Evolutionary conservation across 2,113 vertebrate genomes (phyloP).

Genomic region (Hymenochirus boettgeri): DNA sequence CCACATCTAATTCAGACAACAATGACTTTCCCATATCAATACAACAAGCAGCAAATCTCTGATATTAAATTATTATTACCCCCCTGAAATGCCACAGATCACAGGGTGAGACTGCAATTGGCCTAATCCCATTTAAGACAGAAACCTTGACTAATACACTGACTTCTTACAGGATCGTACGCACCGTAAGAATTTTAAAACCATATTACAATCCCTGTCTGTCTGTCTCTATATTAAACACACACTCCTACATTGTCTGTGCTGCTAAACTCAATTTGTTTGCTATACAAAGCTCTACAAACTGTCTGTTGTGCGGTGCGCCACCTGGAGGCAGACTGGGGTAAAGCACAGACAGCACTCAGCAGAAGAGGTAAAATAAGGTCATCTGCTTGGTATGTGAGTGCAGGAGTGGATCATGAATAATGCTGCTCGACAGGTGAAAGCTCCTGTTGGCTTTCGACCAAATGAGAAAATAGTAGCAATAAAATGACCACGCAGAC

Average conservation of each 20-base stretch:
- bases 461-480: slow-evolving; percentile 15
- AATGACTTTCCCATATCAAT: not conserved
- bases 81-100: slow-evolving; percentile 23
- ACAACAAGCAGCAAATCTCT: not conserved
- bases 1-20: slow-evolving; percentile 22
- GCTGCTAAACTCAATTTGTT: not conserved
- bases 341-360: slow-evolving; percentile 28
- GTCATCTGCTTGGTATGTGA: slow-evolving; percentile 36
- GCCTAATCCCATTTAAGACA: not conserved
- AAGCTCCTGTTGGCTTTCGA: slow-evolving; percentile 21
- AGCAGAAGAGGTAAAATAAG: slow-evolving; percentile 38
- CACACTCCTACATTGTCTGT: not conserved
- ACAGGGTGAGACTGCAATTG: not conserved
- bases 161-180: not conserved
- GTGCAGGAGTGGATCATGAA: slow-evolving; percentile 31
- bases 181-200: too few species aligned
- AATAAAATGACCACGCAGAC: slow-evolving; percentile 9
- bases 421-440: slow-evolving; percentile 18
- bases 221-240: not conserved
- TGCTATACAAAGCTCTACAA: not conserved
- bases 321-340: slow-evolving; percentile 26
- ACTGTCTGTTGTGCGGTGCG: not conserved
- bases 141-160: not conserved
- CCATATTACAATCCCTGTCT: not conserved
- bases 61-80: slow-evolving; percentile 13